Percentiles rank a stretch among this genome's conserved stretches.
phyloP scores from a whole-genome alignment of 2,888 invertebrate genomes.

The Pandemis heparana region DNA sequence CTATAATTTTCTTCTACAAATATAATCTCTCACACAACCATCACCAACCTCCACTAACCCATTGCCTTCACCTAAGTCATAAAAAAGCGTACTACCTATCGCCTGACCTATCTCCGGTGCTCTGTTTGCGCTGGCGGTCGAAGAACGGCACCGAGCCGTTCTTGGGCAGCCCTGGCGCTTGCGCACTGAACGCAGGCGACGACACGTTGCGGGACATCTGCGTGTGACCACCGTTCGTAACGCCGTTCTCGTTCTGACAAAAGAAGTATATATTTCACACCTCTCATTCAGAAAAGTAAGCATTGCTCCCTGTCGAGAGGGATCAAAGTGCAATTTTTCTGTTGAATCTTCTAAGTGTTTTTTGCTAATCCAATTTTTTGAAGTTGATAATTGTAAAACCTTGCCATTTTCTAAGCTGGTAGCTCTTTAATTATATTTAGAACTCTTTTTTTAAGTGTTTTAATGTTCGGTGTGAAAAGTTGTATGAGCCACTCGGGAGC shows the following conservation, averaged over 20 bases:
- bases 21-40: neutral
- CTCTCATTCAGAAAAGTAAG: no score
- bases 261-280: neutral
- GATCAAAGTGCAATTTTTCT: no score
- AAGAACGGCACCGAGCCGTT: constrained; percentile 97
- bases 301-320: no score
- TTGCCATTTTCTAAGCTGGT: no score
- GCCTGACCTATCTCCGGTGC: constrained; percentile 89
- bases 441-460: no score
- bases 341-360: no score
- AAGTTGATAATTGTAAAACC: no score
- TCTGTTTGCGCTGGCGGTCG: constrained; percentile 93
- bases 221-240: constrained; percentile 32
- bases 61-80: constrained; percentile 48
- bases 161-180: constrained; percentile 90
- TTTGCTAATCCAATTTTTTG: no score
- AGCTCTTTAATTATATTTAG: no score
- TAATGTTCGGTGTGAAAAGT: no score
- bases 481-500: no score
- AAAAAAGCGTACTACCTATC: constrained; percentile 60
- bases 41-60: neutral
- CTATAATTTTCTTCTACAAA: no score
- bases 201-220: constrained; percentile 93
- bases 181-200: constrained; percentile 93
- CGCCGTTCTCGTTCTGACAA: constrained; percentile 66